Evolutionary conservation across 2,797 vertebrate genomes (phyloP), one percentile per base, ranked within the genome.

Genomic region (Agapornis canus): DNA sequence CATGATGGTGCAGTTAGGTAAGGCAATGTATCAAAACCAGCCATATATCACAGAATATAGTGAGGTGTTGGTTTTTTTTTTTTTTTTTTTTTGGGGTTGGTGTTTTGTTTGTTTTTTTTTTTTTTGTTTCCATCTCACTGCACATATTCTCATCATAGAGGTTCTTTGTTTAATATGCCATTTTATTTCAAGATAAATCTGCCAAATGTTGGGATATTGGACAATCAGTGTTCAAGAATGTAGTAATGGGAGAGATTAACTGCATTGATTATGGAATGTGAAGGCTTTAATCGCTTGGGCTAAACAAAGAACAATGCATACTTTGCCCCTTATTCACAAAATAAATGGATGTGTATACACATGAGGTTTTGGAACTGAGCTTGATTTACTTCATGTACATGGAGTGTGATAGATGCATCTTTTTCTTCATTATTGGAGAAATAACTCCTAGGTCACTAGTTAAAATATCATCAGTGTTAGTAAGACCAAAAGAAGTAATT

Each of bases 161-260:
- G 40, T 56, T 86, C 11, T 68, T 64, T 83, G 43, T 93, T 66
- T 68, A 90, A 77, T 65, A 78, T 2, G 2, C 21, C 64, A 43
- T 87, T 93, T 85, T 65, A 82, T 87, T 92, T 92, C 60, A 80
- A 64, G 65, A 81, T 32, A 85, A 89, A 91, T 75, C 57, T 91
- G 40, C 35, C 39, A 73, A 87, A 85, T 45, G 11, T 40, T 57
- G 49, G 80, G 47, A 37, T 89, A 81, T 57, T 89, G 57, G 61
- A 88, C 42, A 81, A 85, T 70, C 92, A 82, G 10, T 40, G 64
- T 61, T 89, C 27, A 43, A 48, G 75, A 75, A 85, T 12, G 16
- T 69, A 71, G 40, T 84, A 82, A 77, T 77, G 25, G n/a, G 29
- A 84, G 69, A 84, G 68, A 91, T 85, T 85, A 87, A 88, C 71